These are phyloP conservation scores for Trypoxylus dichotomus DNA, from an alignment of 1,140 invertebrate species.

Conservation along the genomic window DNA sequence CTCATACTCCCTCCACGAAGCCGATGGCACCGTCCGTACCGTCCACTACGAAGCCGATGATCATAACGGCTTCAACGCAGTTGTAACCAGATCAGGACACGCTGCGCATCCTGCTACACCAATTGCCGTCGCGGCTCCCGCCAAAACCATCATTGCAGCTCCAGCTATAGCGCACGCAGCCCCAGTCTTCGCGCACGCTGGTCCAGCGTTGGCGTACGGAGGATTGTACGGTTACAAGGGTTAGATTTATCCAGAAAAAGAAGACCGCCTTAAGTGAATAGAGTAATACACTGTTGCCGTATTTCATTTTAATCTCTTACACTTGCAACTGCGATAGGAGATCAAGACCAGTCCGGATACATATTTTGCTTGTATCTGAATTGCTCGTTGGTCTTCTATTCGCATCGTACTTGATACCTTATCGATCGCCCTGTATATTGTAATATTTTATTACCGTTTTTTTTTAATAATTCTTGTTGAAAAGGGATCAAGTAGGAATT, in stretches of 20 bases:
- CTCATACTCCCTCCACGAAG: slow-evolving; percentile 24
- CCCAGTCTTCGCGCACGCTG: background rate
- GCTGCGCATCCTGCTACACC: slow-evolving; percentile 32
- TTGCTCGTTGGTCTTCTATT: background rate
- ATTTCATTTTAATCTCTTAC: background rate
- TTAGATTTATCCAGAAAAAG: background rate
- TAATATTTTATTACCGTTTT: slow-evolving; percentile 10
- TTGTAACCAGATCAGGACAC: slow-evolving; percentile 34
- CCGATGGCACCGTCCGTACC: slow-evolving; percentile 15
- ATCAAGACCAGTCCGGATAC: slow-evolving; percentile 12
- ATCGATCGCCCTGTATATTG: slow-evolving; percentile 7
- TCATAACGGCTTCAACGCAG: slow-evolving; percentile 36
- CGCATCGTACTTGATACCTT: background rate
- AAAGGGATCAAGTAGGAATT: background rate
- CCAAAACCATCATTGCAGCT: slow-evolving; percentile 17
- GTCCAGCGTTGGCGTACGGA: slow-evolving; percentile 11
- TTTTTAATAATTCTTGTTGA: background rate
- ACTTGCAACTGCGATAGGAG: background rate
- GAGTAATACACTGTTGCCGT: slow-evolving; percentile 19
- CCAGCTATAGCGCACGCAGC: slow-evolving; percentile 20
- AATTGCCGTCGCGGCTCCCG: slow-evolving; percentile 3
- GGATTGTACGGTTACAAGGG: slow-evolving; percentile 24
- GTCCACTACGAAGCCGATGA: slow-evolving; percentile 25
- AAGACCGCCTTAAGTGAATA: background rate
- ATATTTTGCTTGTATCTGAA: slow-evolving; percentile 10